phyloP scores from a whole-genome alignment of 2,113 vertebrate species.

The Pseudorhombus dupliciocellatus region DNA sequence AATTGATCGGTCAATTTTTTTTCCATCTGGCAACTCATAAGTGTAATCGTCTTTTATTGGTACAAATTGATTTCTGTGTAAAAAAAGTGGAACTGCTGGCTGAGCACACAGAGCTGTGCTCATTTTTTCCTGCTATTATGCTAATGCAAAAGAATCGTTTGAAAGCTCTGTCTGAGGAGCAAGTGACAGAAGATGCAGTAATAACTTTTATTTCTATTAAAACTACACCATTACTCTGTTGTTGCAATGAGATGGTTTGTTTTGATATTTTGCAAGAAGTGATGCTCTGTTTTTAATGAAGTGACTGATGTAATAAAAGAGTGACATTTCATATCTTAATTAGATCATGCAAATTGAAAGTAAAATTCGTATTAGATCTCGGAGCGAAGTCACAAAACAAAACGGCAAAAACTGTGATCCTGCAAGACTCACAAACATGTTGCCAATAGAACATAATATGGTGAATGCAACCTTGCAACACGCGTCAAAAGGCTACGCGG shows the following conservation, averaged over 20 bases:
- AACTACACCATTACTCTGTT: constrained; percentile 48
- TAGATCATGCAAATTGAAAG: constrained; percentile 62
- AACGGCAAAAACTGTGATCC: constrained; percentile 39
- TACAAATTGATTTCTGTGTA: constrained; percentile 58
- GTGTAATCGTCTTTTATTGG: constrained; percentile 65
- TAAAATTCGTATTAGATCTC: constrained; percentile 44
- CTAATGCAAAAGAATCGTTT: constrained; percentile 53
- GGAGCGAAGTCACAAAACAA: constrained; percentile 50
- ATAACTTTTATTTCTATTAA: constrained; percentile 45
- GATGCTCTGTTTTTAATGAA: constrained; percentile 35
- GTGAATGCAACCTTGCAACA: neutral
- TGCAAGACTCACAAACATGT: neutral
- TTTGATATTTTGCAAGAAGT: constrained; percentile 37
- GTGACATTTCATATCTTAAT: constrained; percentile 49
- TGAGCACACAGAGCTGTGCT: constrained; percentile 16
- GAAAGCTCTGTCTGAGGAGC: constrained; percentile 50
- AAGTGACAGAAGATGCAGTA: constrained; percentile 27
- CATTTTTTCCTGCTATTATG: constrained; percentile 31
- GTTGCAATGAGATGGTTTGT: constrained; percentile 39
- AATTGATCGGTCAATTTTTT: constrained; percentile 68
- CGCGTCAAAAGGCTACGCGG: neutral
- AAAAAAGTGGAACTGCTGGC: constrained; percentile 32
- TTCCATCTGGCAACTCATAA: constrained; percentile 62
- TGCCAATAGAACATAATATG: neutral
- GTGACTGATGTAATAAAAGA: constrained; percentile 51